Conservation (phyloP, 2,888 invertebrate genomes). For the Chrysotoxum bicinctum region DNA sequence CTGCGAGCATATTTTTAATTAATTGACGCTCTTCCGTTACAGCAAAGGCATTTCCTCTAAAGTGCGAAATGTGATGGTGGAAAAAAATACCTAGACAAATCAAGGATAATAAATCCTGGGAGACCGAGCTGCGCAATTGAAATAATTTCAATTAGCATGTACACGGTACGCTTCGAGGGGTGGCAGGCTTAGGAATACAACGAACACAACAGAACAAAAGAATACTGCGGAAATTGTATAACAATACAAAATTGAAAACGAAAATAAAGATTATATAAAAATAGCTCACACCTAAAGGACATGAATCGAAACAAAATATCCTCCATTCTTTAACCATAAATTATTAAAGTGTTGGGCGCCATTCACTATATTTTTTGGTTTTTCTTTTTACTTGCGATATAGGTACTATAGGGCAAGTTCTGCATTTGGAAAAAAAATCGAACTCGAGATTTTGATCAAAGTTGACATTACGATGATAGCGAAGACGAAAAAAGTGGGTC, state of each 20-base stretch:
- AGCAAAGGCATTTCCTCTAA: neutral
- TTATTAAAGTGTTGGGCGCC: neutral
- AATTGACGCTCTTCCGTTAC: slow-evolving; percentile 2
- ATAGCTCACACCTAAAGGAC: neutral
- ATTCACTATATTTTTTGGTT: neutral
- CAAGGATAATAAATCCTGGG: slow-evolving; percentile 31
- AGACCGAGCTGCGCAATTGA: slow-evolving; percentile 13
- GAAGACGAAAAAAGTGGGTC: too few relatives aligned
- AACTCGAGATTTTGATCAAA: too few relatives aligned
- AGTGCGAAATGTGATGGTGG: neutral
- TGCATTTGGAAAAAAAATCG: too few relatives aligned
- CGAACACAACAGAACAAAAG: slow-evolving; percentile 16
- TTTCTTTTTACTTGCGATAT: neutral
- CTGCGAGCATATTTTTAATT: slow-evolving; percentile 9
- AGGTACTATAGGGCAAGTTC: too few relatives aligned
- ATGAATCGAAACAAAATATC: neutral
- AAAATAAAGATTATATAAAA: neutral
- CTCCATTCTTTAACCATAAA: neutral
- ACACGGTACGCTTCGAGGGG: neutral
- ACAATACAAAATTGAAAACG: neutral
- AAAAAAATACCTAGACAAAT: slow-evolving; percentile 10
- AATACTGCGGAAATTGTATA: slow-evolving; percentile 1
- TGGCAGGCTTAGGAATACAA: neutral
- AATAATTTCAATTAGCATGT: slow-evolving; percentile 52
- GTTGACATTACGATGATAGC: too few relatives aligned